Conservation (phyloP, 1,140 invertebrate species). For the Helicoverpa zea region DNA sequence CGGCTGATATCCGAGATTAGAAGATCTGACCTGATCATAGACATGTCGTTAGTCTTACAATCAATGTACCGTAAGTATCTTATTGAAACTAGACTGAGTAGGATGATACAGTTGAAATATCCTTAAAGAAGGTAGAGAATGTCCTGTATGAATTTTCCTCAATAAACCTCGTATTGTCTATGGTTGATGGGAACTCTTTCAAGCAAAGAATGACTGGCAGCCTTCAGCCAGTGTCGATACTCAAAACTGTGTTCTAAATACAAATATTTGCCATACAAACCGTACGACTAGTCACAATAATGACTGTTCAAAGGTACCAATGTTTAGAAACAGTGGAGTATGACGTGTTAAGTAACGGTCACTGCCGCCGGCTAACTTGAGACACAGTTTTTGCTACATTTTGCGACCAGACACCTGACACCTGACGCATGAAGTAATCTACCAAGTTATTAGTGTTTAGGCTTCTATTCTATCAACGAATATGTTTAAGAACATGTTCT, state of each 20-base stretch:
- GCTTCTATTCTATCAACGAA: neutral
- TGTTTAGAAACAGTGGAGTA: slow-evolving; percentile 40
- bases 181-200: neutral
- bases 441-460: slow-evolving; percentile 18
- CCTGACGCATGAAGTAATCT: slow-evolving; percentile 14
- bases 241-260: too few species aligned
- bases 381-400: slow-evolving; percentile 35
- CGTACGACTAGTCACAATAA: slow-evolving; percentile 24
- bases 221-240: too few species aligned
- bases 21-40: neutral
- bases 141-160: neutral
- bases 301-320: slow-evolving; percentile 18
- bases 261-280: neutral
- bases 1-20: neutral
- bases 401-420: slow-evolving; percentile 17
- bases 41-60: neutral
- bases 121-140: neutral
- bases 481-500: neutral
- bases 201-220: too few species aligned
- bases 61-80: neutral
- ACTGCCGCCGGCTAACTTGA: slow-evolving; percentile 3
- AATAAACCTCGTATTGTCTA: neutral
- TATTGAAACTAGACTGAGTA: neutral
- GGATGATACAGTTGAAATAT: slow-evolving; percentile 6
- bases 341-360: slow-evolving; percentile 38